phyloP scores from a whole-genome alignment of 1,140 invertebrate genomes.

The Atta texana region DNA sequence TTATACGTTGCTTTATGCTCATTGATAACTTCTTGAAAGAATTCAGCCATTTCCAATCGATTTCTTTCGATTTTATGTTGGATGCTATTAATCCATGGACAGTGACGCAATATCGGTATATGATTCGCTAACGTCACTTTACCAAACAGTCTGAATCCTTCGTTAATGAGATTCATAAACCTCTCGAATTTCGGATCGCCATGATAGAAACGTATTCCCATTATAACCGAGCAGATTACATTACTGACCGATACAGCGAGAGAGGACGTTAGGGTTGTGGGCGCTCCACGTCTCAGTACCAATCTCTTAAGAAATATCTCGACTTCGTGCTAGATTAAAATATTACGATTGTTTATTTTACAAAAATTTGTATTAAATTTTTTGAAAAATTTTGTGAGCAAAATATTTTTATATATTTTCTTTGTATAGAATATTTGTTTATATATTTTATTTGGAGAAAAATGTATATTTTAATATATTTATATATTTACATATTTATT shows the following conservation, averaged over 20 bases:
- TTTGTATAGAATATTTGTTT: too few relatives aligned
- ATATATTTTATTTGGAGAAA: not conserved
- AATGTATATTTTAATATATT: not conserved
- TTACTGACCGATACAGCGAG: conserved; percentile 95
- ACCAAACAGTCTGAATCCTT: conserved; percentile 95
- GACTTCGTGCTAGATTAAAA: conserved; percentile 90
- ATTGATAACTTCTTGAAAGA: conserved; percentile 94
- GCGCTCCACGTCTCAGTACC: conserved; percentile 87
- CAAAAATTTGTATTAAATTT: not conserved
- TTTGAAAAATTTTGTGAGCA: not conserved
- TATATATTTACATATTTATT: not conserved
- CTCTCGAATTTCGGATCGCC: conserved; percentile 91
- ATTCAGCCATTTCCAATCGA: conserved; percentile 93
- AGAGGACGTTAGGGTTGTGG: conserved; percentile 90
- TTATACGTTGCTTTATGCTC: conserved; percentile 92
- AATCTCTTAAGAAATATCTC: conserved; percentile 90
- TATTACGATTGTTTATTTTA: not conserved
- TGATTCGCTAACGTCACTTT: conserved; percentile 89
- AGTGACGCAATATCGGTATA: conserved; percentile 90
- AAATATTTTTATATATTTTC: not conserved
- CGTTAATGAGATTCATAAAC: conserved; percentile 94
- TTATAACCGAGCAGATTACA: conserved; percentile 96
- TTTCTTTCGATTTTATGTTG: conserved; percentile 93
- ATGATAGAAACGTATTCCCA: conserved; percentile 94
- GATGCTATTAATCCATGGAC: conserved; percentile 91